Evolutionary conservation across 2,888 invertebrate genomes (phyloP).

Genomic region (Volucella zonaria): DNA sequence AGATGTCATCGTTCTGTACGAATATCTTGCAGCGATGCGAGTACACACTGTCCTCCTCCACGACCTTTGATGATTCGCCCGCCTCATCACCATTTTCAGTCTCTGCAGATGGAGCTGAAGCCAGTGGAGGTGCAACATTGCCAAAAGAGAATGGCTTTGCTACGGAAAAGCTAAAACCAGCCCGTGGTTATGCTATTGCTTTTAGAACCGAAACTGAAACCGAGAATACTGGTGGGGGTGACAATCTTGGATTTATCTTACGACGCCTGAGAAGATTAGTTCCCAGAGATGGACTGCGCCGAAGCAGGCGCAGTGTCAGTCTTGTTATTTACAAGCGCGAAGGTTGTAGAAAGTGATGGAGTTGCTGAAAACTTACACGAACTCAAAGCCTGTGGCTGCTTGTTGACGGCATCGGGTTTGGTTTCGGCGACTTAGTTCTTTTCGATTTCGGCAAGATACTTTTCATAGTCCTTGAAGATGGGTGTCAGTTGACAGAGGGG

Average conservation of each 20-base stretch:
- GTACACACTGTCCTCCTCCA: constrained; percentile 93
- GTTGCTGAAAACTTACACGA: constrained; percentile 45
- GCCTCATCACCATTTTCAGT: constrained; percentile 87
- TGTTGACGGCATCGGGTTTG: background rate
- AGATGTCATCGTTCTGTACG: constrained; percentile 91
- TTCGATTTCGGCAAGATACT: constrained; percentile 87
- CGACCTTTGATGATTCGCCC: constrained; percentile 94
- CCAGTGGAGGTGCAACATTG: constrained; percentile 79
- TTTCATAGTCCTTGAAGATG: constrained; percentile 93
- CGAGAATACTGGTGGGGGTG: constrained; percentile 37
- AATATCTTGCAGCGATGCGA: constrained; percentile 96
- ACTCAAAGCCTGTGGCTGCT: constrained; percentile 24
- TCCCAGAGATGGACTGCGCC: constrained; percentile 72
- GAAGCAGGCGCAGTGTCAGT: constrained; percentile 9
- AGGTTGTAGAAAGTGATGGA: constrained; percentile 48
- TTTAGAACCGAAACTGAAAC: constrained; percentile 74
- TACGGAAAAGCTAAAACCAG: constrained; percentile 86
- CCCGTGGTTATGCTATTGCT: constrained; percentile 73
- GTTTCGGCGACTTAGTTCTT: constrained; percentile 77
- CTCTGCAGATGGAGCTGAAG: constrained; percentile 71
- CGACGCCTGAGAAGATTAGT: constrained; percentile 29
- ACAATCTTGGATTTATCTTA: constrained; percentile 50
- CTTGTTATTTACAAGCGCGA: constrained; percentile 71
- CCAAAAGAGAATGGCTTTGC: constrained; percentile 87
- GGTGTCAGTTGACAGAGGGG: constrained; percentile 93